Conservation (phyloP, 2,113 vertebrate genomes). For the Misgurnus anguillicaudatus region DNA sequence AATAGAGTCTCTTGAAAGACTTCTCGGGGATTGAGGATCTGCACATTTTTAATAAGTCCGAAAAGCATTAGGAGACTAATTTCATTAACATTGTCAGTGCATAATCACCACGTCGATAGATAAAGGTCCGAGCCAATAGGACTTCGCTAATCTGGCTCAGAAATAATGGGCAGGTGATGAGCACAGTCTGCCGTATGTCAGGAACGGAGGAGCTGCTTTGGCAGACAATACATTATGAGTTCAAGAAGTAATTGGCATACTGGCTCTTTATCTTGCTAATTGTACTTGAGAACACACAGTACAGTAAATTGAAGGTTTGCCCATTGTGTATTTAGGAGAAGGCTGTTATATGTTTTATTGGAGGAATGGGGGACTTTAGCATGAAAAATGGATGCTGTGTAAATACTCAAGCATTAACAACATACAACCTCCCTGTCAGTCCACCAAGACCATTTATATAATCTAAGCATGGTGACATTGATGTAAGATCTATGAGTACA, state of each 20-base stretch:
- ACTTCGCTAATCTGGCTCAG: constrained; percentile 47
- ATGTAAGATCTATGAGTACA: background rate
- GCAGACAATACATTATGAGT: background rate
- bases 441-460: background rate
- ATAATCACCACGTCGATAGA: constrained; percentile 48
- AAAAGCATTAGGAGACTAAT: constrained; percentile 55
- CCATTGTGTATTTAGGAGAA: background rate
- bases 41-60: constrained; percentile 46
- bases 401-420: too few species aligned
- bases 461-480: background rate
- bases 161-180: constrained; percentile 52
- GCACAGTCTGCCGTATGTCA: constrained; percentile 15
- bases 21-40: constrained; percentile 39
- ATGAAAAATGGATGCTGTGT: too few species aligned
- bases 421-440: background rate
- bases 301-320: constrained; percentile 1
- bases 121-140: constrained; percentile 41
- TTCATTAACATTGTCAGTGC: constrained; percentile 58
- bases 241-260: background rate
- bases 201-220: constrained; percentile 3
- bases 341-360: background rate
- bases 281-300: constrained; percentile 5
- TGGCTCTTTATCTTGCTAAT: constrained; percentile 14
- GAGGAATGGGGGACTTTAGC: too few species aligned
- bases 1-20: constrained; percentile 49